Percentiles rank a stretch among this genome's conserved stretches.
Conservation (phyloP, 2,113 vertebrate species). For the Taurulus bubalis region DNA sequence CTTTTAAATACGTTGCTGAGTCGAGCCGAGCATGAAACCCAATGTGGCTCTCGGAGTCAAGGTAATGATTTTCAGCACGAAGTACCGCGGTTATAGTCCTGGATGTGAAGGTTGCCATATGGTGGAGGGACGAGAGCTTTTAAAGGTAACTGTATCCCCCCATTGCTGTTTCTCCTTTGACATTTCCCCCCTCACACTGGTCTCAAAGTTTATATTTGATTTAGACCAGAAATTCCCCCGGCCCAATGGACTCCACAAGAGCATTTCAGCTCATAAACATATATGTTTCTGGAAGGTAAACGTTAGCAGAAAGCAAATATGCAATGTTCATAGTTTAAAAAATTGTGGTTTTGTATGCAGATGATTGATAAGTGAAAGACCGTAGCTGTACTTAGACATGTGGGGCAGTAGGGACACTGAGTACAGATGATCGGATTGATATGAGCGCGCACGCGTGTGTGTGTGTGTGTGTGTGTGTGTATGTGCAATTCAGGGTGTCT, state of each 20-base stretch:
- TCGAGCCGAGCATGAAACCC: conserved; percentile 66
- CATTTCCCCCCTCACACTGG: conserved; percentile 57
- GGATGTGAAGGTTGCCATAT: conserved; percentile 74
- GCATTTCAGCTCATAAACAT: conserved; percentile 81
- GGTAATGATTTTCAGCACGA: conserved; percentile 77
- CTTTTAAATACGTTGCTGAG: conserved; percentile 56
- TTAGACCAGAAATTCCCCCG: conserved; percentile 76
- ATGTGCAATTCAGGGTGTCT: conserved; percentile 22
- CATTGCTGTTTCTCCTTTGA: conserved; percentile 73
- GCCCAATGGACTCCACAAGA: conserved; percentile 63
- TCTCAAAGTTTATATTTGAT: conserved; percentile 79
- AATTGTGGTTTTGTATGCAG: conserved; percentile 68
- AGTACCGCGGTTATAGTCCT: conserved; percentile 73
- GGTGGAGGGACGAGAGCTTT: conserved; percentile 78
- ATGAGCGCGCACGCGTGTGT: conserved; percentile 4
- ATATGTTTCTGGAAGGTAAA: conserved; percentile 83
- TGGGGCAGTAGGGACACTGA: conserved; percentile 34
- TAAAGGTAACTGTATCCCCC: conserved; percentile 83
- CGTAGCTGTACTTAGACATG: conserved; percentile 35
- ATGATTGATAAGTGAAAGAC: conserved; percentile 71
- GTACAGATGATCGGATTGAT: conserved; percentile 34
- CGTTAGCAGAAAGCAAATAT: conserved; percentile 73
- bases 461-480: conserved; percentile 13
- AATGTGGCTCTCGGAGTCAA: conserved; percentile 66
- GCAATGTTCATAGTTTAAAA: conserved; percentile 57